A percentile compares a stretch with the other conserved stretches of the same genome.
phyloP scores from a whole-genome alignment of 2,113 vertebrate genomes.

The Morone saxatilis region DNA sequence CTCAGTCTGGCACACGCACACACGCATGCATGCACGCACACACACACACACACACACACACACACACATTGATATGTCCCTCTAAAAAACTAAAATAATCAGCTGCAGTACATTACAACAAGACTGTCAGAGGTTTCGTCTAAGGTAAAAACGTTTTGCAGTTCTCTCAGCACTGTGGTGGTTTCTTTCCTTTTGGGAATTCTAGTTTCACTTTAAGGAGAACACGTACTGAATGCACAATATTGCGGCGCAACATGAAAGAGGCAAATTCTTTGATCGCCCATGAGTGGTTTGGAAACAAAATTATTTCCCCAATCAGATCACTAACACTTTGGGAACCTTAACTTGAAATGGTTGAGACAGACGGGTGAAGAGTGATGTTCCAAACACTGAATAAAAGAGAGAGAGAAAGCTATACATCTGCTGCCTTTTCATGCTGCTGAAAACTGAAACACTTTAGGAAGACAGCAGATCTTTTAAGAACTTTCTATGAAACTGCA shows the following conservation, averaged over 20 bases:
- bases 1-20: background rate
- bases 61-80: background rate
- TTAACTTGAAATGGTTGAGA: constrained; percentile 15
- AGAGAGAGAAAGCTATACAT: background rate
- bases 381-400: background rate
- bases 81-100: constrained; percentile 11
- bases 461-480: background rate
- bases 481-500: background rate
- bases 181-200: constrained; percentile 29
- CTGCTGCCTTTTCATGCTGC: background rate
- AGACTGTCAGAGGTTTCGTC: constrained; percentile 14
- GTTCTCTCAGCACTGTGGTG: background rate
- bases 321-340: constrained; percentile 22
- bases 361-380: constrained; percentile 3
- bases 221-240: constrained; percentile 36
- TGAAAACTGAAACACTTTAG: background rate
- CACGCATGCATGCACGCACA: no score
- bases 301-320: constrained; percentile 41
- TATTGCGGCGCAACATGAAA: constrained; percentile 39
- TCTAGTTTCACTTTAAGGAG: constrained; percentile 21
- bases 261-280: constrained; percentile 46
- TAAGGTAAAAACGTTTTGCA: constrained; percentile 30
- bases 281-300: constrained; percentile 27
- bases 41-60: no score
- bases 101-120: background rate